Percentiles rank a stretch among this genome's conserved stretches.
Conservation (phyloP, 2,113 vertebrate species). For the Myotis yumanensis region DNA sequence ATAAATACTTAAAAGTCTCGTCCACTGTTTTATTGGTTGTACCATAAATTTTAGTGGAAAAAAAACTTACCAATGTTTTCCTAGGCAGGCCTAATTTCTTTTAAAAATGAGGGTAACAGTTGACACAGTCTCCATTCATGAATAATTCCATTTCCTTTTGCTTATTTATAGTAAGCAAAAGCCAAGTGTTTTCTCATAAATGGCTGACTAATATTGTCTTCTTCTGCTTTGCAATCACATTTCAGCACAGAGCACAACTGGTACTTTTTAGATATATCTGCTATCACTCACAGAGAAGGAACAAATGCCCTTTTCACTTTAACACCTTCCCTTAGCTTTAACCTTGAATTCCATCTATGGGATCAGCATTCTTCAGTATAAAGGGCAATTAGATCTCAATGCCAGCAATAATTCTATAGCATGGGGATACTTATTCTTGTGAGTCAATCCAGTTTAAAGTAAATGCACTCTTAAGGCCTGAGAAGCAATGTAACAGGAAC, state of each 20-base stretch:
- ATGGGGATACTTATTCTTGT: neutral
- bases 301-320: neutral
- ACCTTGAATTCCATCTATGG: neutral
- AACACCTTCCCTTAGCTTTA: neutral
- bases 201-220: neutral
- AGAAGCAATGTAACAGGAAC: neutral
- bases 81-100: neutral
- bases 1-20: neutral
- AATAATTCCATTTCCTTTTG: slow-evolving; percentile 18
- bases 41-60: neutral
- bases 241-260: neutral
- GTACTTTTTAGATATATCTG: neutral
- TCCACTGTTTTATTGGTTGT: neutral
- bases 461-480: neutral
- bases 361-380: neutral
- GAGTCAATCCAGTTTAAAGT: neutral
- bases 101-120: neutral
- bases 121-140: neutral
- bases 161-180: slow-evolving; percentile 18
- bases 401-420: neutral
- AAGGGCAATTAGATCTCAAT: neutral
- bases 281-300: neutral
- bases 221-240: neutral
- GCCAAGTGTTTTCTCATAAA: neutral
- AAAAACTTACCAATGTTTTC: neutral